These are phyloP conservation scores for Pseudochromis fuscus DNA, from an alignment of 2,797 vertebrate genomes.

Conservation along the genomic window DNA sequence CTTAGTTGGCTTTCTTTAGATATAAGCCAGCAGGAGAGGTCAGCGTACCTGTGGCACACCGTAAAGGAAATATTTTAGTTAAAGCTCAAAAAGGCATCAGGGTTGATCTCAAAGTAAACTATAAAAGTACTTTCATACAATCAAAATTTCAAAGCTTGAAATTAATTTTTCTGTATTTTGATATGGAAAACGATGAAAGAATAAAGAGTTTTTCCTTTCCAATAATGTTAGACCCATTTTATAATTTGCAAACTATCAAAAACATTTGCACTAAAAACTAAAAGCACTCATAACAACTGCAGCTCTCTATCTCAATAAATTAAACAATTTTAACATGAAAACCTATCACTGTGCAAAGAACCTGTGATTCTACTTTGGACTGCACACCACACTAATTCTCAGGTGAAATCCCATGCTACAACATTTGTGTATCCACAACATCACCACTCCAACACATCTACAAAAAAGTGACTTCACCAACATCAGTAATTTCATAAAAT, in stretches of 20 bases:
- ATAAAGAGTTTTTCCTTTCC: background rate
- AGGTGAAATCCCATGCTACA: too few relatives aligned
- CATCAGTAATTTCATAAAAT: background rate
- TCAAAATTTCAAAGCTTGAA: background rate
- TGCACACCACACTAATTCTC: constrained; percentile 11
- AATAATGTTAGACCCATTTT: too few relatives aligned
- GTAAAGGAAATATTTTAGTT: background rate
- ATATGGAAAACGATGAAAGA: too few relatives aligned
- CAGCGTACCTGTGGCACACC: constrained; percentile 83
- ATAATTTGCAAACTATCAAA: background rate
- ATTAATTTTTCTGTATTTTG: background rate
- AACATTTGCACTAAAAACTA: background rate
- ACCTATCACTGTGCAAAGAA: constrained; percentile 25
- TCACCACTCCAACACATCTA: background rate
- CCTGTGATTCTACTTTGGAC: background rate
- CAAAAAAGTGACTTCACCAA: background rate
- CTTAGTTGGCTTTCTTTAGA: constrained; percentile 90
- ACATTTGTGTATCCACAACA: background rate
- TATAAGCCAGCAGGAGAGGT: constrained; percentile 91
- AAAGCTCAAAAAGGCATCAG: background rate
- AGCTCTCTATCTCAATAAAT: background rate
- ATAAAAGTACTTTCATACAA: too few relatives aligned
- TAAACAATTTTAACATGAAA: constrained; percentile 21
- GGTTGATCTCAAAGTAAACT: background rate
- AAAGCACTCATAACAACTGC: background rate